Conservation (phyloP, 2,797 vertebrate genomes). For the Mormyrops attenuatus region DNA sequence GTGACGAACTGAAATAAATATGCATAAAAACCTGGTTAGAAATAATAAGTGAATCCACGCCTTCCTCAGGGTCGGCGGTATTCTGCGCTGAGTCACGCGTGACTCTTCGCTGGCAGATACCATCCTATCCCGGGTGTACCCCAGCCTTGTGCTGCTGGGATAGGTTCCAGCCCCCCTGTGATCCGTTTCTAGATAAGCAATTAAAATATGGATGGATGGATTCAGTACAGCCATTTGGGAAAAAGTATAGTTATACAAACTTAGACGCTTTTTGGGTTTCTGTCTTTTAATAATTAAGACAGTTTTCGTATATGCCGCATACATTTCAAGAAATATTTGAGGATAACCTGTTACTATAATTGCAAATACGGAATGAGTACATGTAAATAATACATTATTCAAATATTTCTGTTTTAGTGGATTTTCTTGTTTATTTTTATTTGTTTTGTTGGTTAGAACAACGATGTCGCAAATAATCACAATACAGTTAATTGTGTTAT, state of each 20-base stretch:
- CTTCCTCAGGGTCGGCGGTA: background rate
- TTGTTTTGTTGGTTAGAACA: background rate
- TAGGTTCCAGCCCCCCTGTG: background rate
- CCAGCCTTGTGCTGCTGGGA: background rate
- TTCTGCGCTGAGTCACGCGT: conserved; percentile 1
- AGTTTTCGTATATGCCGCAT: background rate
- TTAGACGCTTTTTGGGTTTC: background rate
- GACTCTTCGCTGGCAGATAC: background rate
- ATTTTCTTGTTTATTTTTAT: background rate
- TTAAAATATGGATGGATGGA: background rate
- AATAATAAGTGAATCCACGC: background rate
- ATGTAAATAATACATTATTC: background rate
- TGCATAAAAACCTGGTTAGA: background rate
- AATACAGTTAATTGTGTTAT: background rate
- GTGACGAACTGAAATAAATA: background rate
- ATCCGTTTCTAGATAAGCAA: background rate
- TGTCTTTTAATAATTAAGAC: background rate
- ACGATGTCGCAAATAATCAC: background rate
- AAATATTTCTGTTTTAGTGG: background rate
- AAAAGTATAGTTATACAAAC: background rate
- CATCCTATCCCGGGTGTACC: background rate
- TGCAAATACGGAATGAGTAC: background rate
- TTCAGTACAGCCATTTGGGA: background rate
- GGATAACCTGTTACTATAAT: background rate
- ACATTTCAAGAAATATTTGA: background rate